A percentile compares a stretch with the other conserved stretches of the same genome.
These are phyloP conservation scores for Ditula angustiorana DNA, from an alignment of 2,888 invertebrate species.

Conservation along the genomic window DNA sequence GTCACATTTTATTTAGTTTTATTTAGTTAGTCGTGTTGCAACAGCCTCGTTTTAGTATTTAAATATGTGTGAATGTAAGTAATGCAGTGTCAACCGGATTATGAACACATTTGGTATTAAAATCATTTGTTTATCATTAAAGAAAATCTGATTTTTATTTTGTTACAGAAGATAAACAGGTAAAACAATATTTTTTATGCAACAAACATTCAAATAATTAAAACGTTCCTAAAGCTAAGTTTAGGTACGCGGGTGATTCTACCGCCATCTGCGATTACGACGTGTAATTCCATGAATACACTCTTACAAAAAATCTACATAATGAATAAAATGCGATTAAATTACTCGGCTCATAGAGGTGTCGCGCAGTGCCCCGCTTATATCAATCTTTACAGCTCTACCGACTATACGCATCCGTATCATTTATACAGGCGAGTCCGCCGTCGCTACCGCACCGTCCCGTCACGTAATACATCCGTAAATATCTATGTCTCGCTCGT, in stretches of 20 bases:
- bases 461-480: constrained; percentile 22
- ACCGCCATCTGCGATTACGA: neutral
- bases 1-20: too few species aligned
- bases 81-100: too few species aligned
- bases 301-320: neutral
- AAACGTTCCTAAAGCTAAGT: neutral
- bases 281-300: neutral
- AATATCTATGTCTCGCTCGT: constrained; percentile 14
- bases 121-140: neutral
- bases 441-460: constrained; percentile 48
- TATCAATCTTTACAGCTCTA: constrained; percentile 63
- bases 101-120: neutral
- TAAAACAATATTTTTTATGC: neutral
- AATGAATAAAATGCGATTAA: constrained; percentile 1
- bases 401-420: constrained; percentile 58
- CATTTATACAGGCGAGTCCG: constrained; percentile 67
- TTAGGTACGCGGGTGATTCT: neutral
- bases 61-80: too few species aligned
- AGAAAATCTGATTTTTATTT: too few species aligned
- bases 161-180: too few species aligned
- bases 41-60: too few species aligned
- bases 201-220: neutral
- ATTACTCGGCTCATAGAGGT: neutral
- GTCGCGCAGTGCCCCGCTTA: constrained; percentile 44
- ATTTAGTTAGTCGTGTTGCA: too few species aligned